These are phyloP conservation scores for Harpalus rubripes DNA, from an alignment of 2,888 invertebrate species.

Conservation along the genomic window DNA sequence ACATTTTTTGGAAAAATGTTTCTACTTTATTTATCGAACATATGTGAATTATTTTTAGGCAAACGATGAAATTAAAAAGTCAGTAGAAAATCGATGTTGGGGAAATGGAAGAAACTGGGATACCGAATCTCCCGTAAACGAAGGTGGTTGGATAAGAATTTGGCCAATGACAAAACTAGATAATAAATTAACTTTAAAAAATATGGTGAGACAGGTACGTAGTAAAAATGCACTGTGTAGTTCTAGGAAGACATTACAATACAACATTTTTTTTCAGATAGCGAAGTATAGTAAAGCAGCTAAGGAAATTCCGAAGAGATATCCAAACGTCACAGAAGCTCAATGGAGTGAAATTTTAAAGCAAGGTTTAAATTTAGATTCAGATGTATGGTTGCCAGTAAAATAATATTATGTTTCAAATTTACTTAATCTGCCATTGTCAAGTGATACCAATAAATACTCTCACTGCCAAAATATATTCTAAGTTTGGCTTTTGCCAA, in stretches of 20 bases:
- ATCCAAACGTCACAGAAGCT: conserved; percentile 78
- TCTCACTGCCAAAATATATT: conserved; percentile 64
- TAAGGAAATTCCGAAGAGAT: conserved; percentile 77
- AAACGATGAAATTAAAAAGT: conserved; percentile 75
- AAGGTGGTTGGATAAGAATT: conserved; percentile 89
- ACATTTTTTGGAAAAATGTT: too few relatives aligned
- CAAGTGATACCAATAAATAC: conserved; percentile 62
- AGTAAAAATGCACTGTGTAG: not conserved
- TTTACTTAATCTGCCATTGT: conserved; percentile 57
- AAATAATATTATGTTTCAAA: conserved; percentile 73
- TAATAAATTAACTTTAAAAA: conserved; percentile 71
- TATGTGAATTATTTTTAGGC: conserved; percentile 69
- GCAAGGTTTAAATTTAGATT: conserved; percentile 76
- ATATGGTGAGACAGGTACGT: conserved; percentile 74
- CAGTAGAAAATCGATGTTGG: conserved; percentile 80
- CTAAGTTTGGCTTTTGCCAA: conserved; percentile 66
- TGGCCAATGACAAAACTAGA: conserved; percentile 81
- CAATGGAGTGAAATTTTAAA: conserved; percentile 78
- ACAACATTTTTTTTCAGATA: conserved; percentile 73
- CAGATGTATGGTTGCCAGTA: conserved; percentile 80
- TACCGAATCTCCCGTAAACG: conserved; percentile 79
- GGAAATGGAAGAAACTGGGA: conserved; percentile 87
- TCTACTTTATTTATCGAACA: not conserved
- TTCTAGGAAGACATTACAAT: too few relatives aligned
- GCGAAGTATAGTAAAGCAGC: conserved; percentile 77